These are phyloP conservation scores for Drosophila aldrichi DNA, from an alignment of 2,888 invertebrate genomes.

Conservation along the genomic window DNA sequence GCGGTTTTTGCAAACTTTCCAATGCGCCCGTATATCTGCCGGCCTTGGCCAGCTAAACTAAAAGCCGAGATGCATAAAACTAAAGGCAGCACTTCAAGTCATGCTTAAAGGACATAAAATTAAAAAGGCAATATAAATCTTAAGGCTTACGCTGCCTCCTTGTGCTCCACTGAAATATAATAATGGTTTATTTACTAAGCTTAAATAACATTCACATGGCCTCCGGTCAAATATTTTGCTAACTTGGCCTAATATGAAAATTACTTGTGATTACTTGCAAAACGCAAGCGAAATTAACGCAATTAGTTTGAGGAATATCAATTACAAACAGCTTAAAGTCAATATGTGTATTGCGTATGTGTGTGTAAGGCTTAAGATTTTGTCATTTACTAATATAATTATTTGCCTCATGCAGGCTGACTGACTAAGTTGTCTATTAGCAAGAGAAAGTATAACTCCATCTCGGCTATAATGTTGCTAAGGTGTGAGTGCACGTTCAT, in stretches of 20 bases:
- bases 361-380: constrained; percentile 12
- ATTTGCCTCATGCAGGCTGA: constrained; percentile 29
- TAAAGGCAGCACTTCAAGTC: background rate
- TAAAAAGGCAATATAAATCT: constrained; percentile 1
- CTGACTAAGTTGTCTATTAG: constrained; percentile 23
- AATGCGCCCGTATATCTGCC: constrained; percentile 8
- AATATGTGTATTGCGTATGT: background rate
- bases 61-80: constrained; percentile 1
- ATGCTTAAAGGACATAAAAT: background rate
- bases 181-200: background rate
- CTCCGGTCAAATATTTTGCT: background rate
- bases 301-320: background rate
- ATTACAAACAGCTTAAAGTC: background rate
- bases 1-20: constrained; percentile 22
- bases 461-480: constrained; percentile 7
- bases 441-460: constrained; percentile 32
- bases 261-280: background rate
- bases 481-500: constrained; percentile 31
- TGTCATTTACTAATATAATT: constrained; percentile 61
- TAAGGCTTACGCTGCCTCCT: background rate
- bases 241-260: background rate
- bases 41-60: background rate
- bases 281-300: background rate
- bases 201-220: background rate
- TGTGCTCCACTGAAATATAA: background rate